phyloP scores from a whole-genome alignment of 2,113 vertebrate genomes.

The Neopipo cinnamomea region DNA sequence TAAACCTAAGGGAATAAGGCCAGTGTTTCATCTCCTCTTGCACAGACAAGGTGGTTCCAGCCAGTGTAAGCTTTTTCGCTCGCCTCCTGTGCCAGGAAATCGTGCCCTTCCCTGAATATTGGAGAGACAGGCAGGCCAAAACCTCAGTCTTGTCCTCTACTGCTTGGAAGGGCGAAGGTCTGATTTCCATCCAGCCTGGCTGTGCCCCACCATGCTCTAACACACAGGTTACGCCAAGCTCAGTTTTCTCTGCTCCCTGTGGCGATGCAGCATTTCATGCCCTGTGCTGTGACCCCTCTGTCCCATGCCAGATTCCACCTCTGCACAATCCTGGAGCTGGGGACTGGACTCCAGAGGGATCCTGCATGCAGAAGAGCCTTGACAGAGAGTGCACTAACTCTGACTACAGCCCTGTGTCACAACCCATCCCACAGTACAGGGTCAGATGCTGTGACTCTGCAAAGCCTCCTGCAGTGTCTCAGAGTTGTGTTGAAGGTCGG shows the following conservation, averaged over 20 bases:
- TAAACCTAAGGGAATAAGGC: neutral
- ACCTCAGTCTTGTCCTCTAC: neutral
- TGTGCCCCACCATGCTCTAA: neutral
- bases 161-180: neutral
- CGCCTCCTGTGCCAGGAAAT: neutral
- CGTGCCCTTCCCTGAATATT: neutral
- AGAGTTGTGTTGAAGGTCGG: neutral
- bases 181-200: neutral
- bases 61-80: neutral
- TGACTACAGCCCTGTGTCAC: neutral
- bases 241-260: neutral
- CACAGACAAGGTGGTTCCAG: neutral
- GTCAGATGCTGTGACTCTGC: neutral
- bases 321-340: neutral
- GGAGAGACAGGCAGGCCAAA: neutral
- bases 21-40: neutral
- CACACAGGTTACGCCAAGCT: neutral
- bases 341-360: neutral
- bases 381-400: rapidly evolving
- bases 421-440: neutral
- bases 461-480: neutral
- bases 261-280: neutral
- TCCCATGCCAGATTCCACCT: neutral
- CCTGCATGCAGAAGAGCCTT: neutral
- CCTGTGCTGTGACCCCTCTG: neutral